These are phyloP conservation scores for Ischnus inquisitorius DNA, from an alignment of 2,888 invertebrate genomes.

Conservation along the genomic window DNA sequence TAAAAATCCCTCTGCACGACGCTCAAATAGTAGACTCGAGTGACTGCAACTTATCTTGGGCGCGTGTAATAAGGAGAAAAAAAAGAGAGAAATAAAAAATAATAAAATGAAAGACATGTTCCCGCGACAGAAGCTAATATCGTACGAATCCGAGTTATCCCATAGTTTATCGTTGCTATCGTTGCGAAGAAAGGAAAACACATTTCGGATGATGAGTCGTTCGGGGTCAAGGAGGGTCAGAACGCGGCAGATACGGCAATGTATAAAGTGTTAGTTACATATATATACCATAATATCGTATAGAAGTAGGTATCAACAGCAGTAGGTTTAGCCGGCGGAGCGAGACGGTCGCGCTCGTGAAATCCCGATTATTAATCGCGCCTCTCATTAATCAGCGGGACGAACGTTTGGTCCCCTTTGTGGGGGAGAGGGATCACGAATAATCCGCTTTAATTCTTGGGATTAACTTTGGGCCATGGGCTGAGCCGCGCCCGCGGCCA, in stretches of 20 bases:
- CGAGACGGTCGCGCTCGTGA: conserved; percentile 52
- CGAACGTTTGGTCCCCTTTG: conserved; percentile 51
- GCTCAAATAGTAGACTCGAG: background rate
- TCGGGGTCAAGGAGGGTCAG: conserved; percentile 62
- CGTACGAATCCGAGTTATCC: conserved; percentile 36
- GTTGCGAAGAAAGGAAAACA: conserved; percentile 40
- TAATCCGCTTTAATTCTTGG: conserved; percentile 71
- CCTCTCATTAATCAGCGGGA: conserved; percentile 71
- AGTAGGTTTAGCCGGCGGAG: conserved; percentile 22
- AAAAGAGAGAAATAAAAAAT: conserved; percentile 32
- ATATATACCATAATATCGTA: conserved; percentile 2
- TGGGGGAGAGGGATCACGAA: conserved; percentile 60
- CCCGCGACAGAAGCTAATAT: conserved; percentile 28
- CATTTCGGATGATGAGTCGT: conserved; percentile 62
- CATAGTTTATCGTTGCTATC: conserved; percentile 41
- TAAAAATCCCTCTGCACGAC: background rate
- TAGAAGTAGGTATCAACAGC: conserved; percentile 43
- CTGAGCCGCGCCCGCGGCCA: conserved; percentile 14
- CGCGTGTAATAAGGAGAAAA: background rate
- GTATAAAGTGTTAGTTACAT: conserved; percentile 2
- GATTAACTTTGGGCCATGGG: conserved; percentile 69
- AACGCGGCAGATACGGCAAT: conserved; percentile 36
- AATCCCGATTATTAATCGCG: conserved; percentile 71
- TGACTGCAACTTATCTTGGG: background rate
- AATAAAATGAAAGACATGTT: conserved; percentile 35